Base-by-base conservation (phyloP, 2,113 vertebrate genomes). In the Caretta caretta region DNA sequence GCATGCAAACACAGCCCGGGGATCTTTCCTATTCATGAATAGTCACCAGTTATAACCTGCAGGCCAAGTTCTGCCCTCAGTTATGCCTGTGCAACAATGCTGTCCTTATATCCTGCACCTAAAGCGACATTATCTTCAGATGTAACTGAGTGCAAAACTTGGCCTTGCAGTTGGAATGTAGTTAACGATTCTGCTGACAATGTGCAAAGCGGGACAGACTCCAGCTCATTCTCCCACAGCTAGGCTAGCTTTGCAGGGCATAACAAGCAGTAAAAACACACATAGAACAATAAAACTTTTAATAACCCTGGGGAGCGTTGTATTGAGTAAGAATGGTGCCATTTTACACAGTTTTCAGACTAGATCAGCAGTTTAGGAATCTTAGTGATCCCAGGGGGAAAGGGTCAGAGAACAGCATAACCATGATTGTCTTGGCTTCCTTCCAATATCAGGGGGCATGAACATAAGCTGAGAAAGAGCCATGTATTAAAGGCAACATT, bases 61-160 rank as follows among this genome's bases (percentile, higher is more conserved):
- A 10, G 35, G 53, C 35, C 51, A 56, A 20, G 35, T n/a, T 19
- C 91, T 42, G 50, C 3, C 27, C 83, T 35, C 65, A 1, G 0
- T 38, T 57, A 4, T 27, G 5, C 59, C 31, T 4, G 20, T 0
- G 8, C 49, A 14, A 42, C 54, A 57, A 1, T 0, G 19, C 22
- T 8, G 46, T 8, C 25, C 59, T 83, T 62, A 2, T 6, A 6
- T 54, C 35, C 49, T 22, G 3, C 86, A 42, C 51, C 3, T 19
- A 22, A 20, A 56, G 78, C 42, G 24, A 0, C 0, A 38, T 9
- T 5, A 0, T 31, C 65, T 72, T 0, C 83, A 51, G 20, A 72
- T 31, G 24, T 42, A 14, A 24, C 69, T 13, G 1, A 1, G 24
- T 19, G 1, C 82, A 10, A 12, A 24, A n/a, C 1, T n/a, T 49